A percentile compares a stretch with the other conserved stretches of the same genome.
phyloP scores from a whole-genome alignment of 2,797 vertebrate species.

The Setipinna tenuifilis region DNA sequence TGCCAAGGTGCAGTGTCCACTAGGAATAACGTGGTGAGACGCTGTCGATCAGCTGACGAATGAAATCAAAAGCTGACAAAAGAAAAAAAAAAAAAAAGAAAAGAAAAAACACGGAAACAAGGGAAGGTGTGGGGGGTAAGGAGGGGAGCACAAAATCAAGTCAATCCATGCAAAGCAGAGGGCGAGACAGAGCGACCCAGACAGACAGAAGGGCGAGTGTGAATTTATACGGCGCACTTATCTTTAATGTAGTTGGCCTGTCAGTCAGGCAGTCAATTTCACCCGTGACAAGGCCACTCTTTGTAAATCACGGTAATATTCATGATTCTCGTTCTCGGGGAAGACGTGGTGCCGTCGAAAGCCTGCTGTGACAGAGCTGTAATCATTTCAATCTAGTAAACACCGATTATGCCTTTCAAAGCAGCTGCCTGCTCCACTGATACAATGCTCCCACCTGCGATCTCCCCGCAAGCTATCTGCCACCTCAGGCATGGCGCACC shows the following conservation, averaged over 20 bases:
- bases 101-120: conserved; percentile 13
- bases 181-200: conserved; percentile 38
- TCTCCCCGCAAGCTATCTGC: not conserved
- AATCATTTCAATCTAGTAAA: conserved; percentile 80
- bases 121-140: not conserved
- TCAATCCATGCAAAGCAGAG: conserved; percentile 38
- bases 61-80: not conserved
- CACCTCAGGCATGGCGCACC: conserved; percentile 22
- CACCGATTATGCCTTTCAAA: conserved; percentile 59
- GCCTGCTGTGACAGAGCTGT: conserved; percentile 70
- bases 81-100: not conserved
- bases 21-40: not conserved
- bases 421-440: conserved; percentile 45
- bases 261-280: conserved; percentile 75
- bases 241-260: conserved; percentile 73
- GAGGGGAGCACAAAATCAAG: conserved; percentile 45
- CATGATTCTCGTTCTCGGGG: conserved; percentile 67
- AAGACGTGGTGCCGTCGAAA: conserved; percentile 58
- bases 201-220: conserved; percentile 52
- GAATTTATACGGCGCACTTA: conserved; percentile 62
- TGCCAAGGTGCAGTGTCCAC: not conserved
- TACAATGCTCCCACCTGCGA: conserved; percentile 27
- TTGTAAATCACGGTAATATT: conserved; percentile 79
- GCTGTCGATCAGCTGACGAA: not conserved
- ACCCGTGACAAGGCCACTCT: conserved; percentile 71